Evolutionary conservation across 1,140 invertebrate genomes (phyloP).

Genomic region (Anastrepha obliqua): DNA sequence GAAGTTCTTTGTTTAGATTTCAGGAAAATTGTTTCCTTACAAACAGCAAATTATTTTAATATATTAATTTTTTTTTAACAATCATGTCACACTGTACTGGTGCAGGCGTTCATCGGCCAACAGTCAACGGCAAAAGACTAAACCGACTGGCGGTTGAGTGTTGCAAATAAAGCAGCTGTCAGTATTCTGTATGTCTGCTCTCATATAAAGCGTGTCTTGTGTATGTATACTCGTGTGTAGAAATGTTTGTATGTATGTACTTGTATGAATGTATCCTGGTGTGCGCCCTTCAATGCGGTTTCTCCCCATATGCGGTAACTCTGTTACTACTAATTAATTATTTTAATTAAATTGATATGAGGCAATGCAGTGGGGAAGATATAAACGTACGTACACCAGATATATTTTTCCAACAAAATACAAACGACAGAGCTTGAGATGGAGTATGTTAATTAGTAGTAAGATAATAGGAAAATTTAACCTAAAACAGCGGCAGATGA

Average conservation of each 20-base stretch:
- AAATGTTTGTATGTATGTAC: background rate
- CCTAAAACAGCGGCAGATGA: background rate
- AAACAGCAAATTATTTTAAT: no score
- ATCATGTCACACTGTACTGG: no score
- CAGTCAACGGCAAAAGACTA: background rate
- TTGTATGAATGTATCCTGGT: slow-evolving; percentile 7
- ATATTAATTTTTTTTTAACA: no score
- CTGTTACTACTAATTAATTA: slow-evolving; percentile 60
- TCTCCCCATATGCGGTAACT: slow-evolving; percentile 58
- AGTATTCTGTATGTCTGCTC: no score
- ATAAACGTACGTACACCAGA: background rate
- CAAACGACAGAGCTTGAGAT: no score
- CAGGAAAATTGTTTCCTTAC: no score
- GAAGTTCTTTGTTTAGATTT: no score
- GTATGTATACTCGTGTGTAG: background rate
- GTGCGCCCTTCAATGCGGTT: slow-evolving; percentile 13
- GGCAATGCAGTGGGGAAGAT: background rate
- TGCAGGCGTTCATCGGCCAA: background rate
- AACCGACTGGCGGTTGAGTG: slow-evolving; percentile 3
- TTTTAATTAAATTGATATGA: slow-evolving; percentile 53
- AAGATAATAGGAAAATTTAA: no score
- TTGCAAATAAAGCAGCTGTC: background rate
- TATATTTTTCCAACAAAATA: no score
- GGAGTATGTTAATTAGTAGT: no score
- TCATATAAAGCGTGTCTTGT: no score